phyloP scores from a whole-genome alignment of 1,140 invertebrate genomes.

The Brachionus koreanus region DNA sequence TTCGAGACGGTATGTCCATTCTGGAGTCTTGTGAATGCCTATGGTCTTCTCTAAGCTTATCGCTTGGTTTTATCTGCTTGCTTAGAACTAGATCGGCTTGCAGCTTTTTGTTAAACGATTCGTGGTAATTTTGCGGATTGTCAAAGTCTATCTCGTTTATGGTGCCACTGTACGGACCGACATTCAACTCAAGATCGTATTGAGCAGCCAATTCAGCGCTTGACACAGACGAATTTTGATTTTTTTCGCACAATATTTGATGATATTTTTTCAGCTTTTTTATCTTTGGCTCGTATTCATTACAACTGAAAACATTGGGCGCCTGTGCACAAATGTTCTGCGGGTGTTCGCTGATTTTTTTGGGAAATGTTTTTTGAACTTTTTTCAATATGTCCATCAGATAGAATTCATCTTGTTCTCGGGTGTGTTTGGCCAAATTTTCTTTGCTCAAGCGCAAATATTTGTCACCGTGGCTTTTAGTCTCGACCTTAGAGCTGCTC shows the following conservation, averaged over 20 bases:
- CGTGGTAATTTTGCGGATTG: constrained; percentile 35
- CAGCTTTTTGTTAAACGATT: constrained; percentile 23
- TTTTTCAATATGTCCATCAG: constrained; percentile 23
- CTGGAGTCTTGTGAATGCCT: background rate
- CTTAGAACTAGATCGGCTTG: background rate
- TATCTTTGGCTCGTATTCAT: constrained; percentile 29
- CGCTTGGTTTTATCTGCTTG: background rate
- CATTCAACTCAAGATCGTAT: background rate
- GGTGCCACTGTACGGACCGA: background rate
- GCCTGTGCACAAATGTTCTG: constrained; percentile 29
- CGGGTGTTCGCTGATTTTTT: constrained; percentile 1
- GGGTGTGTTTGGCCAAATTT: background rate
- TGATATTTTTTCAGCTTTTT: background rate
- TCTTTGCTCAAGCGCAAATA: background rate
- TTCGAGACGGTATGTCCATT: background rate
- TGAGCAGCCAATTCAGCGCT: background rate
- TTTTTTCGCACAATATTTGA: background rate
- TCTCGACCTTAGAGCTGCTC: background rate
- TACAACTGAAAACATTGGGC: constrained; percentile 30
- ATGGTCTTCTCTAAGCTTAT: background rate
- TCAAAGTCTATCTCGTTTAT: constrained; percentile 23
- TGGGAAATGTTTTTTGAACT: constrained; percentile 9
- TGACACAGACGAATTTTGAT: background rate
- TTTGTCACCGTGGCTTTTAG: background rate
- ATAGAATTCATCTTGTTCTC: constrained; percentile 37